A percentile compares a stretch with the other conserved stretches of the same genome.
phyloP scores from a whole-genome alignment of 2,888 invertebrate genomes.

The Pollenia amentaria region DNA sequence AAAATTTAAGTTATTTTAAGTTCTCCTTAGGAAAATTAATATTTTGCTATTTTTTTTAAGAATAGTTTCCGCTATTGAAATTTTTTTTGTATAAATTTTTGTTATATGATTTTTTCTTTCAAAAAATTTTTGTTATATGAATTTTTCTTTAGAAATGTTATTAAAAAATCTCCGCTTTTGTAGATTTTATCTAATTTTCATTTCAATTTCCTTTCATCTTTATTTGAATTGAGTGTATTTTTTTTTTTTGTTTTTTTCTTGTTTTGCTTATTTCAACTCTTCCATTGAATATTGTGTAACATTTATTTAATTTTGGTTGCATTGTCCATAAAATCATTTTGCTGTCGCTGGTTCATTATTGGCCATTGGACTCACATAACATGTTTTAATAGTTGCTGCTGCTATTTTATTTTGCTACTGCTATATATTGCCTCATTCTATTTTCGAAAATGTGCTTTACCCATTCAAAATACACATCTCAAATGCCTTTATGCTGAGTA shows the following conservation, averaged over 20 bases:
- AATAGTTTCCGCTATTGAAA: neutral
- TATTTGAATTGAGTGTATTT: neutral
- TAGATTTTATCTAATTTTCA: neutral
- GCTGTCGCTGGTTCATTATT: constrained; percentile 3
- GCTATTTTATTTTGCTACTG: neutral
- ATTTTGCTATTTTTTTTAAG: neutral
- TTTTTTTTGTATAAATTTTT: too few species aligned
- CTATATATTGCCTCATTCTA: constrained; percentile 50
- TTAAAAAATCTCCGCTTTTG: too few species aligned
- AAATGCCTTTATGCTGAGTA: neutral
- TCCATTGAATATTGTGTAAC: constrained; percentile 62
- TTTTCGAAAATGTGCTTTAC: constrained; percentile 27
- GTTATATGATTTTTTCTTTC: too few species aligned
- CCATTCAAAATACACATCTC: constrained; percentile 27
- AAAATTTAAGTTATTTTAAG: neutral
- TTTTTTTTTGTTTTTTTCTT: neutral
- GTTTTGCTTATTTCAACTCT: neutral
- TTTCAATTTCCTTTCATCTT: neutral
- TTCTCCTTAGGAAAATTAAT: too few species aligned
- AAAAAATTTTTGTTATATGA: too few species aligned
- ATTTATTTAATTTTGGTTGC: constrained; percentile 37
- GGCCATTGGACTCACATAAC: constrained; percentile 27
- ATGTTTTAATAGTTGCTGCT: constrained; percentile 41
- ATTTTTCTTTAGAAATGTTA: too few species aligned
- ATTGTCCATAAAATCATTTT: constrained; percentile 43